Percentiles rank a stretch among this genome's conserved stretches.
Evolutionary conservation across 2,113 vertebrate species (phyloP).

Genomic region (Desmodus rotundus): DNA sequence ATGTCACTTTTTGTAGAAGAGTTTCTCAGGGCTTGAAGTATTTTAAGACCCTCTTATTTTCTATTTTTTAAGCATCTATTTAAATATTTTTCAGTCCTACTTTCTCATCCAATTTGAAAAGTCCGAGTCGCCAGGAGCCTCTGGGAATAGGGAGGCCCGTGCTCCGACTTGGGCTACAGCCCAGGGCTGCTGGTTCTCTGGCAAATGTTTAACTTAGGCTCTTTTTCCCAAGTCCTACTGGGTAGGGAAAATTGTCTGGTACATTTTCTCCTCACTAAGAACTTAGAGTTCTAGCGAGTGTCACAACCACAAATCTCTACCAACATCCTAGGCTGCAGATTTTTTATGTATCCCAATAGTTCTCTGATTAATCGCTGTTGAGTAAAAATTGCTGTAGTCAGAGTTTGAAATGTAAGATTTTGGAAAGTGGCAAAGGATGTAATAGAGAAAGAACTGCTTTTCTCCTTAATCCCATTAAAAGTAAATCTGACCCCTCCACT

Average conservation of each 20-base stretch:
- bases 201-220: not conserved
- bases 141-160: not conserved
- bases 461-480: not conserved
- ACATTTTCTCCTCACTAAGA: conserved; percentile 7
- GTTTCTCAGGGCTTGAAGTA: conserved; percentile 38
- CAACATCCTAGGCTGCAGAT: not conserved
- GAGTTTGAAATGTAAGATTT: not conserved
- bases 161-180: not conserved
- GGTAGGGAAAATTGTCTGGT: not conserved
- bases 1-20: not conserved
- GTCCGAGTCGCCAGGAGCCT: not conserved
- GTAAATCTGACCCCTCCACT: not conserved
- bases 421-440: not conserved
- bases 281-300: not conserved
- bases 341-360: not conserved
- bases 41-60: conserved; percentile 53
- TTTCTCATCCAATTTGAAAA: conserved; percentile 47
- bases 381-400: not conserved
- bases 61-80: conserved; percentile 46
- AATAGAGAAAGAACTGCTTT: not conserved
- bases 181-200: conserved; percentile 12
- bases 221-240: not conserved
- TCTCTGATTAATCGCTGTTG: not conserved
- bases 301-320: not conserved
- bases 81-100: conserved; percentile 27